These are phyloP conservation scores for Mobula hypostoma DNA, from an alignment of 2,113 vertebrate genomes.

Conservation along the genomic window DNA sequence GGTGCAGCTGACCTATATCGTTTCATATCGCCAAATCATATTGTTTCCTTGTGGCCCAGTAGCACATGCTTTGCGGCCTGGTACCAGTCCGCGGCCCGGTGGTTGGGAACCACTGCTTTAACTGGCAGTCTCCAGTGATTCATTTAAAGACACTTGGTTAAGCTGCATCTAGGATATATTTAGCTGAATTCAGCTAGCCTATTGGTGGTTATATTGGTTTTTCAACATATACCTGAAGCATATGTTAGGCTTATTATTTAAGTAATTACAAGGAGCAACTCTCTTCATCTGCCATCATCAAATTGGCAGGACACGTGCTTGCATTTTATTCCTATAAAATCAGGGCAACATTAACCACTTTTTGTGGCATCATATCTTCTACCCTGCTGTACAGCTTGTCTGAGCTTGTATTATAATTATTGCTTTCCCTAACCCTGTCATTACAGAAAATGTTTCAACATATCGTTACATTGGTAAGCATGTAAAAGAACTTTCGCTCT, in stretches of 20 bases:
- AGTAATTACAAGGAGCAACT: background rate
- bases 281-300: background rate
- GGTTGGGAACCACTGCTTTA: background rate
- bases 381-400: background rate
- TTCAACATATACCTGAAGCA: background rate
- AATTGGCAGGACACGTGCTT: background rate
- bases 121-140: background rate
- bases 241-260: background rate
- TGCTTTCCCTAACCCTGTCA: conserved; percentile 2
- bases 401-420: background rate
- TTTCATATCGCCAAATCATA: no score
- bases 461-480: background rate
- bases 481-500: background rate
- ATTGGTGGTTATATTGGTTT: background rate
- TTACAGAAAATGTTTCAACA: conserved; percentile 1
- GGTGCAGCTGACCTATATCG: no score
- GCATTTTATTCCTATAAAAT: background rate
- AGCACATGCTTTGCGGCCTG: no score
- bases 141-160: background rate
- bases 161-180: background rate
- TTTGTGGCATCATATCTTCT: background rate
- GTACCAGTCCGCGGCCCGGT: no score
- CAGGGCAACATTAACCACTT: background rate
- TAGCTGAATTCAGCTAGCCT: background rate
- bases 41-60: no score